A percentile compares a stretch with the other conserved stretches of the same genome.
Conservation (phyloP, 2,797 vertebrate species). For the Octomys mimax region DNA sequence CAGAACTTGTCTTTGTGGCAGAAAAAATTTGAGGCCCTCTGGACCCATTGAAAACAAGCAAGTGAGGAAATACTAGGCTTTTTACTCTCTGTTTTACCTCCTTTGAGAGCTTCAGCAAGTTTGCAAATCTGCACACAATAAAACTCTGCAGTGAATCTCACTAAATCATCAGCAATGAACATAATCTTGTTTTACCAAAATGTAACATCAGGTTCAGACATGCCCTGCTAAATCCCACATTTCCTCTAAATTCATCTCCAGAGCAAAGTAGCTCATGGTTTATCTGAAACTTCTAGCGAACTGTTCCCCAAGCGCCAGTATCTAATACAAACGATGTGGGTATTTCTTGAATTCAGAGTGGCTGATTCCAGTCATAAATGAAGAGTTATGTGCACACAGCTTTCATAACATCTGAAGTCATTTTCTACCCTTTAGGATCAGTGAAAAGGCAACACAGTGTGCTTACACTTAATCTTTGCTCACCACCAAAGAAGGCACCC, state of each 20-base stretch:
- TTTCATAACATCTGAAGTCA: background rate
- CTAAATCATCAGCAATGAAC: background rate
- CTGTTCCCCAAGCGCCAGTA: background rate
- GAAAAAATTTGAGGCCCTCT: background rate
- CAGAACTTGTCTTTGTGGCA: background rate
- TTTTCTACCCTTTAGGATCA: background rate
- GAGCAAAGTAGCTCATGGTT: background rate
- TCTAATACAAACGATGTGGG: background rate
- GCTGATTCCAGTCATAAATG: background rate
- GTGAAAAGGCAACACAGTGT: background rate
- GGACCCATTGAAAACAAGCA: slow-evolving; percentile 8
- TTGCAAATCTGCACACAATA: background rate
- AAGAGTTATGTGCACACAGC: background rate
- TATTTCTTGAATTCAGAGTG: background rate
- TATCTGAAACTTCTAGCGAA: slow-evolving; percentile 15
- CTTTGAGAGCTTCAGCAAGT: background rate
- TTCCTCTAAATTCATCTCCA: slow-evolving; percentile 46
- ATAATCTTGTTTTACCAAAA: slow-evolving; percentile 25
- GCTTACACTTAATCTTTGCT: background rate
- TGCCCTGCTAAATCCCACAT: slow-evolving; percentile 19
- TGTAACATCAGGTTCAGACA: slow-evolving; percentile 31
- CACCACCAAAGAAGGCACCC: background rate
- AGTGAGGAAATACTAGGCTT: background rate
- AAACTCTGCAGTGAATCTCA: slow-evolving; percentile 14
- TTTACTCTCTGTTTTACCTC: background rate